A percentile compares a stretch with the other conserved stretches of the same genome.
Conservation (phyloP, 2,888 invertebrate genomes). For the Chloroclysta siterata region DNA sequence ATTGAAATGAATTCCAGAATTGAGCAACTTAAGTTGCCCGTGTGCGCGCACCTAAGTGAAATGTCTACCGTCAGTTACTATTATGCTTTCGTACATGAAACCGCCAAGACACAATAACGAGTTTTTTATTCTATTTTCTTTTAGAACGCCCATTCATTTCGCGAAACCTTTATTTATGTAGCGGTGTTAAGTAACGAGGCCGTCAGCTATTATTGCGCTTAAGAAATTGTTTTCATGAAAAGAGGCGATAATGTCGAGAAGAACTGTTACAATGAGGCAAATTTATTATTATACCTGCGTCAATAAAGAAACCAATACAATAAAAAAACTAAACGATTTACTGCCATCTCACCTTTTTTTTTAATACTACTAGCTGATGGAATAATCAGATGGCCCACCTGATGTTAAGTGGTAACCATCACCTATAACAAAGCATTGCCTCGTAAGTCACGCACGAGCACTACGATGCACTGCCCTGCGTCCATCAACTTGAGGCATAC, state of each 20-base stretch:
- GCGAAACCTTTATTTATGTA: slow-evolving; percentile 34
- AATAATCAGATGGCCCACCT: no score
- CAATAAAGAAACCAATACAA: no score
- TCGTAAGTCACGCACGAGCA: no score
- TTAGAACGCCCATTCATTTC: slow-evolving; percentile 33
- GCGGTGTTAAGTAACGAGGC: slow-evolving; percentile 26
- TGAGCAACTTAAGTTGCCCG: neutral
- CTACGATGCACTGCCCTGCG: no score
- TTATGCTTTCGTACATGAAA: neutral
- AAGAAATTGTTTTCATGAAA: slow-evolving; percentile 22
- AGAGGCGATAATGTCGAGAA: slow-evolving; percentile 22
- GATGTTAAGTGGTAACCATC: no score
- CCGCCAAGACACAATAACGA: neutral
- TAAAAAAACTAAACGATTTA: no score
- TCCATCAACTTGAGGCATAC: no score
- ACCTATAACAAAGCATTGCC: no score
- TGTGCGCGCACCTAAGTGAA: neutral
- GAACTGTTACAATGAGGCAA: slow-evolving; percentile 1
- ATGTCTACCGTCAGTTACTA: neutral
- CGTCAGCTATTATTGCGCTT: slow-evolving; percentile 18
- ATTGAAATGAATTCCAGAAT: neutral
- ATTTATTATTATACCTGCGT: neutral
- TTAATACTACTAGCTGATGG: no score
- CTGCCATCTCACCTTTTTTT: no score
- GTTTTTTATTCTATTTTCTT: slow-evolving; percentile 28